Conservation (phyloP, 2,797 vertebrate genomes). For the Micrastur ruficollis region DNA sequence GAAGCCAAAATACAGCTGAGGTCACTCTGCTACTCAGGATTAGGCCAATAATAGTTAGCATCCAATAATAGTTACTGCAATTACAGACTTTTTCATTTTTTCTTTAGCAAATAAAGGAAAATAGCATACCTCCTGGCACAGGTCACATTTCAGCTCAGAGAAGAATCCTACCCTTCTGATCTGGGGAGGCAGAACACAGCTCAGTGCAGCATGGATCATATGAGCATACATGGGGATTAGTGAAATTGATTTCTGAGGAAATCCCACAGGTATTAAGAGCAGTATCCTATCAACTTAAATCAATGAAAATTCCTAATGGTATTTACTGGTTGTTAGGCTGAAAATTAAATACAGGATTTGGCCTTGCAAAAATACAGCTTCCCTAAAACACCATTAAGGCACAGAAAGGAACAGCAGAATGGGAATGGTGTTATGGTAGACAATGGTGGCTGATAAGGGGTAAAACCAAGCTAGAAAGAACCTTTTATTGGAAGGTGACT, state of each 20-base stretch:
- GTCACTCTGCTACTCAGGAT: neutral
- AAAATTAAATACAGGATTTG: neutral
- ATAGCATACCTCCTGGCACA: neutral
- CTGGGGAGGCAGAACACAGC: neutral
- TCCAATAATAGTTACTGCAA: neutral
- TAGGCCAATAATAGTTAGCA: neutral
- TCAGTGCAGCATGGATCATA: neutral
- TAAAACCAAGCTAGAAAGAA: neutral
- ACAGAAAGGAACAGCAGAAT: neutral
- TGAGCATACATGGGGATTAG: neutral
- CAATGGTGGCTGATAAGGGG: neutral
- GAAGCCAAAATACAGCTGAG: neutral
- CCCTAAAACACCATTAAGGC: neutral
- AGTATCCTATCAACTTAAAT: neutral
- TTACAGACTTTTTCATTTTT: neutral
- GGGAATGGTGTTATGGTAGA: accelerated
- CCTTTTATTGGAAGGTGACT: neutral
- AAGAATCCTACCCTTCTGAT: neutral
- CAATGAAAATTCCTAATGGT: neutral
- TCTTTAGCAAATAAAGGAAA: neutral
- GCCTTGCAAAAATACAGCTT: neutral
- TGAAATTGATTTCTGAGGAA: neutral
- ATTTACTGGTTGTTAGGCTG: neutral
- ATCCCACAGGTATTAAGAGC: neutral
- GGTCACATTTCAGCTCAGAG: neutral